phyloP scores from a whole-genome alignment of 2,888 invertebrate genomes.

The Scaptomyza polygonia region DNA sequence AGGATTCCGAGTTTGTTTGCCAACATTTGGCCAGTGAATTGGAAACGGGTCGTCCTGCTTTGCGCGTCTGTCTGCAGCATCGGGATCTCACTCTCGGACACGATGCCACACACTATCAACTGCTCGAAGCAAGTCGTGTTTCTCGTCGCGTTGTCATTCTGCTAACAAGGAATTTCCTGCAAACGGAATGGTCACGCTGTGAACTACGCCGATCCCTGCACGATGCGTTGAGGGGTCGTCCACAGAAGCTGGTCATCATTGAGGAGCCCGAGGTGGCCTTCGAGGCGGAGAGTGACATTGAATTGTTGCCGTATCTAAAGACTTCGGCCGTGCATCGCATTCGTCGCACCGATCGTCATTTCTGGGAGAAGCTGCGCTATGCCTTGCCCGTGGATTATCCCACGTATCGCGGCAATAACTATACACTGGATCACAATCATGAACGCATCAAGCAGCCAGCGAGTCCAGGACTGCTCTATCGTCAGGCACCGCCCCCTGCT shows the following conservation, averaged over 20 bases:
- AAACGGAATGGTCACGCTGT: slow-evolving; percentile 96
- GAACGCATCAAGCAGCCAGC: slow-evolving; percentile 84
- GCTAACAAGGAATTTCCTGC: slow-evolving; percentile 94
- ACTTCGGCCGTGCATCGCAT: slow-evolving; percentile 90
- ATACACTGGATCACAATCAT: slow-evolving; percentile 88
- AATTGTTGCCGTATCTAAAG: slow-evolving; percentile 94
- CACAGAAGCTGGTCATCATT: slow-evolving; percentile 94
- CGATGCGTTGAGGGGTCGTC: slow-evolving; percentile 93
- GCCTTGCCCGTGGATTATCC: slow-evolving; percentile 92
- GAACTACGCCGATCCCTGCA: slow-evolving; percentile 95
- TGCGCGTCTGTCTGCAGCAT: slow-evolving; percentile 94
- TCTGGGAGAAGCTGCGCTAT: slow-evolving; percentile 96
- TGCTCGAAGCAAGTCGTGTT: slow-evolving; percentile 94
- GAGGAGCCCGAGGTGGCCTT: slow-evolving; percentile 93
- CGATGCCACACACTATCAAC: slow-evolving; percentile 87
- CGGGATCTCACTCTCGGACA: slow-evolving; percentile 89
- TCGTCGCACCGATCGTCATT: slow-evolving; percentile 94
- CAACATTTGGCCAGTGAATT: slow-evolving; percentile 93
- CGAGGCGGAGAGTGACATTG: slow-evolving; percentile 94
- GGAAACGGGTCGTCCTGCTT: slow-evolving; percentile 90
- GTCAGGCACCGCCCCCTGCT: slow-evolving; percentile 84
- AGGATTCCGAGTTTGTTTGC: slow-evolving; percentile 95
- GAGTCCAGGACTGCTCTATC: slow-evolving; percentile 83
- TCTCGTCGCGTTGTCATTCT: slow-evolving; percentile 94
- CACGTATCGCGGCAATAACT: slow-evolving; percentile 92